Percentiles rank a stretch among this genome's conserved stretches.
phyloP scores from a whole-genome alignment of 2,888 invertebrate species.

The Frankliniella fusca region DNA sequence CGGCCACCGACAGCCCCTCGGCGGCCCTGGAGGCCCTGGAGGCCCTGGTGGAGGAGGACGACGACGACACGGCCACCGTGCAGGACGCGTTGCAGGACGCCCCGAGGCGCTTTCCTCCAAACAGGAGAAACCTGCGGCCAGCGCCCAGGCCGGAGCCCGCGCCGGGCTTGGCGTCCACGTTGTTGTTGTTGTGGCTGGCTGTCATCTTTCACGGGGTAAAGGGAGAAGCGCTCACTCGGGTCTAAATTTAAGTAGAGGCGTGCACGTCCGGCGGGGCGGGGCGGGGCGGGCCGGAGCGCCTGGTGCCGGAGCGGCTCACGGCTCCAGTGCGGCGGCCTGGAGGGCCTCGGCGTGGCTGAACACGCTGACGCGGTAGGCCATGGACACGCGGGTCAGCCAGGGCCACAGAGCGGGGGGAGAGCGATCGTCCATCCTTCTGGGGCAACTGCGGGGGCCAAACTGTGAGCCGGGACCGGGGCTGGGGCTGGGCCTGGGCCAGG shows the following conservation, averaged over 20 bases:
- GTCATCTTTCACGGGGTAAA: conserved; percentile 40
- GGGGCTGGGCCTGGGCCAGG: background rate
- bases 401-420: background rate
- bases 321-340: background rate
- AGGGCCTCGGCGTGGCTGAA: conserved; percentile 17
- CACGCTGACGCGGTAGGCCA: conserved; percentile 21
- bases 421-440: background rate
- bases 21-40: conserved; percentile 29
- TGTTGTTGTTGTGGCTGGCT: conserved; percentile 31
- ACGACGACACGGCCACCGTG: background rate
- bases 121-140: too few relatives aligned
- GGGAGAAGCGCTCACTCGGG: conserved; percentile 9
- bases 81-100: background rate
- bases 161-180: background rate
- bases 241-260: too few relatives aligned
- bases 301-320: conserved; percentile 33
- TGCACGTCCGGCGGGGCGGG: conserved; percentile 30
- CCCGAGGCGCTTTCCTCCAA: too few relatives aligned
- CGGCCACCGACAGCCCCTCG: conserved; percentile 29
- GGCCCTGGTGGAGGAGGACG: background rate
- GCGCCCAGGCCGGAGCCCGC: conserved; percentile 27
- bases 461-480: background rate
- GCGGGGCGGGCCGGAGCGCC: conserved; percentile 31
- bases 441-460: background rate
- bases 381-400: background rate